A percentile compares a stretch with the other conserved stretches of the same genome.
Evolutionary conservation across 2,113 vertebrate genomes (phyloP).

Genomic region (Strix uralensis): DNA sequence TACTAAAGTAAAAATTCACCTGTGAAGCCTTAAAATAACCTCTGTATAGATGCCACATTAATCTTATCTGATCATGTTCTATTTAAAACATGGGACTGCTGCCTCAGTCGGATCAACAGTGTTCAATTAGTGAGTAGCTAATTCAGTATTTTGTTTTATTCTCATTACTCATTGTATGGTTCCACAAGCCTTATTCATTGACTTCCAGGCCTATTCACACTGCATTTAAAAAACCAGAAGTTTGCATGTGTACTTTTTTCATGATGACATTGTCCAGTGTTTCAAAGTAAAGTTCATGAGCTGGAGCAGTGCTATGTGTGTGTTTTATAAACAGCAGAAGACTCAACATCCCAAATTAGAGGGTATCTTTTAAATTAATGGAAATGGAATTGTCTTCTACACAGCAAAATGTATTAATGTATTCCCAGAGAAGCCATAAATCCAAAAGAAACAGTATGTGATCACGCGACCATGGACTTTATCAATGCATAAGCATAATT

Average conservation of each 20-base stretch:
- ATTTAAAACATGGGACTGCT: not conserved
- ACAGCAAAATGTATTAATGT: not conserved
- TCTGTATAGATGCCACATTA: not conserved
- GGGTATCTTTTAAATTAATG: not conserved
- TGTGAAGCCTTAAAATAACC: not conserved
- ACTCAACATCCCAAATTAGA: not conserved
- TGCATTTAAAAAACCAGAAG: not conserved
- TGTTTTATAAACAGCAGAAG: not conserved
- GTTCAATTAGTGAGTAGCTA: not conserved
- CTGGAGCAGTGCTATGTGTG: not conserved
- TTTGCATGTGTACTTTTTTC: not conserved
- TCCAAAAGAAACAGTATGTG: not conserved
- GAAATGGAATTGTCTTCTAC: not conserved
- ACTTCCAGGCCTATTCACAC: not conserved
- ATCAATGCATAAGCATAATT: not conserved
- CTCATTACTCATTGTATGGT: not conserved
- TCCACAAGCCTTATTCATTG: not conserved
- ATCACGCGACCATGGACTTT: not conserved
- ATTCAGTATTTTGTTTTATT: not conserved
- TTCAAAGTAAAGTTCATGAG: not conserved
- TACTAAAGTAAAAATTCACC: not conserved
- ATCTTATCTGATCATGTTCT: not conserved
- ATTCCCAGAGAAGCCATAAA: not conserved
- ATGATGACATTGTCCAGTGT: not conserved
- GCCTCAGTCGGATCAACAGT: not conserved